Base-by-base conservation (phyloP, 2,888 invertebrate genomes). In the Microdon myrmicae region DNA sequence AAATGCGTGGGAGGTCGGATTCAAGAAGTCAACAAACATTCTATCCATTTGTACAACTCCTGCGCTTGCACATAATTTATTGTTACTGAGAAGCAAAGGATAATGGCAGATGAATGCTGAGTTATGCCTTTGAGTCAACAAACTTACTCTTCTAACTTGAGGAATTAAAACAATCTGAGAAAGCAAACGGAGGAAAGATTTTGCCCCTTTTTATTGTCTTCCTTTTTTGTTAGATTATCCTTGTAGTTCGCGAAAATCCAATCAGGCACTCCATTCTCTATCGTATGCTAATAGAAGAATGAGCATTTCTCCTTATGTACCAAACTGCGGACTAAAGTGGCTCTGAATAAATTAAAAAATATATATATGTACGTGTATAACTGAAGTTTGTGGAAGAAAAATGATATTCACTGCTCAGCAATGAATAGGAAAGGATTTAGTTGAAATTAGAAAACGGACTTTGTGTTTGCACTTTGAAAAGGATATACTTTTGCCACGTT, bases 281-380 rank as follows among this genome's bases (percentile, higher is more conserved):
- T 38, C 31, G 25, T 44, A 53, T 44, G 43, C 17, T 39, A 38
- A 38, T 55, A 35, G 32, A 17, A 29, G 17, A 55, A 34, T 29
- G 16, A 34, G 38, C 23, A 3, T 34, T 28, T 29, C 26, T 47
- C 7, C 25, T 7, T n/a, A 31, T 38, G 38, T 51, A 12, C 38
- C 38, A 5, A 22, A 29, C 37, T 22, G 22, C 48, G 25, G 28
- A 45, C 29, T 29, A 25, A 48, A 34, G 55, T 28, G 45, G 34
- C 38, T 29, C 22, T 28, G 39, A 59, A 53, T 59, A 59, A 58
- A 53, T 53, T 59, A 59, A 58, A 59, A 45, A 38, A 20, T 38
- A 54, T 54, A n/a, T n/a, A n/a, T n/a, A n/a, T n/a, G n/a, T n/a
- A n/a, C n/a, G n/a, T n/a, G n/a, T n/a, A n/a, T n/a, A n/a, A n/a